Percentiles rank a stretch among this genome's conserved stretches.
Evolutionary conservation across 2,113 vertebrate species (phyloP).

Genomic region (Gallinago media): DNA sequence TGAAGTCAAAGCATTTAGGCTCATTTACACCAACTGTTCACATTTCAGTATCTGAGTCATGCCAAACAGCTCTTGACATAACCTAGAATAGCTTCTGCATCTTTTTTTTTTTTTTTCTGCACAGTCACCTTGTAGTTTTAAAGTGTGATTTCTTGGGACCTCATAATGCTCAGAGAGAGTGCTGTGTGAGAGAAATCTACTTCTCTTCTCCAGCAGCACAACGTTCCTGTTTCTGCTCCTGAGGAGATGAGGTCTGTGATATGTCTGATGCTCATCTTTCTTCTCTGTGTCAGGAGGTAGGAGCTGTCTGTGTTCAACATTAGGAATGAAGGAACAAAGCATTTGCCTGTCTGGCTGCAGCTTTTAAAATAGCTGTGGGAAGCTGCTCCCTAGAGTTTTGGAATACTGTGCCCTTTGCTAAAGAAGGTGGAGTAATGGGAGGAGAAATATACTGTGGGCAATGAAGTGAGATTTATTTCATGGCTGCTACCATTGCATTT

Average conservation of each 20-base stretch:
- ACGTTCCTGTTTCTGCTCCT: neutral
- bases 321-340: neutral
- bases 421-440: neutral
- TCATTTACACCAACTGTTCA: neutral
- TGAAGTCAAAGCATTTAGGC: neutral
- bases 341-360: neutral
- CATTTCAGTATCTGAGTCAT: neutral
- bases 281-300: neutral
- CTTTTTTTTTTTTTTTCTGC: neutral
- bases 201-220: neutral
- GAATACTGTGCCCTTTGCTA: neutral
- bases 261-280: neutral
- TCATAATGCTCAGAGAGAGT: neutral
- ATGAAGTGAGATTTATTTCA: neutral
- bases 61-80: neutral
- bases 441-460: neutral
- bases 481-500: neutral
- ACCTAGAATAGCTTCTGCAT: neutral
- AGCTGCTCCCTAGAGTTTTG: neutral
- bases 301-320: neutral
- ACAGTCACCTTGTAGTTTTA: neutral
- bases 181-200: neutral
- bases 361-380: neutral
- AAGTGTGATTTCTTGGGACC: neutral
- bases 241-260: neutral